phyloP scores from a whole-genome alignment of 2,113 vertebrate species.

The Triplophysa rosa region DNA sequence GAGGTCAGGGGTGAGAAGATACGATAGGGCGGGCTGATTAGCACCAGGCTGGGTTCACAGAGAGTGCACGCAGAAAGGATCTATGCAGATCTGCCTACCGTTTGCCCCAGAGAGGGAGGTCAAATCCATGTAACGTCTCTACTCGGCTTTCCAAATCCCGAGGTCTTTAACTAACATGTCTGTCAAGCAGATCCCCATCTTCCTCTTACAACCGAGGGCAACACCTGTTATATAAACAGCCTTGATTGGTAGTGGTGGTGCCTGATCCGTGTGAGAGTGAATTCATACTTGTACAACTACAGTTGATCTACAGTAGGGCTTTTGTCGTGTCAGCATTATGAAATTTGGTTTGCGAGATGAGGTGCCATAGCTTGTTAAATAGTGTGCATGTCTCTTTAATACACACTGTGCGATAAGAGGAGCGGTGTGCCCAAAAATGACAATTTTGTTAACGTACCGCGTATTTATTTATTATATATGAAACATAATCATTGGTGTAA shows the following conservation, averaged over 20 bases:
- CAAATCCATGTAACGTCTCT: background rate
- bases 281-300: background rate
- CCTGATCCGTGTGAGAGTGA: background rate
- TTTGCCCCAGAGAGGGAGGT: slow-evolving; percentile 8
- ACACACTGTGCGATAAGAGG: no score
- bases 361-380: slow-evolving; percentile 25
- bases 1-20: slow-evolving; percentile 49
- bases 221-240: slow-evolving; percentile 57
- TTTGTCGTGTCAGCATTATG: slow-evolving; percentile 51
- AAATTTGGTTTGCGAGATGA: slow-evolving; percentile 38
- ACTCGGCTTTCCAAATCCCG: slow-evolving; percentile 1
- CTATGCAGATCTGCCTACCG: background rate
- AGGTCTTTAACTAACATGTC: slow-evolving; percentile 22
- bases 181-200: slow-evolving; percentile 25
- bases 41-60: slow-evolving; percentile 46
- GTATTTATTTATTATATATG: no score
- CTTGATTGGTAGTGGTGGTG: slow-evolving; percentile 41
- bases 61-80: slow-evolving; percentile 34
- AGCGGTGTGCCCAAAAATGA: no score
- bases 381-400: background rate
- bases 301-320: background rate
- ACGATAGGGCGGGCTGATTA: slow-evolving; percentile 45
- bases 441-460: no score
- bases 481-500: no score
- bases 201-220: slow-evolving; percentile 39